Evolutionary conservation across 2,888 invertebrate species (phyloP).

Genomic region (Rhimphoctona megacephalus): DNA sequence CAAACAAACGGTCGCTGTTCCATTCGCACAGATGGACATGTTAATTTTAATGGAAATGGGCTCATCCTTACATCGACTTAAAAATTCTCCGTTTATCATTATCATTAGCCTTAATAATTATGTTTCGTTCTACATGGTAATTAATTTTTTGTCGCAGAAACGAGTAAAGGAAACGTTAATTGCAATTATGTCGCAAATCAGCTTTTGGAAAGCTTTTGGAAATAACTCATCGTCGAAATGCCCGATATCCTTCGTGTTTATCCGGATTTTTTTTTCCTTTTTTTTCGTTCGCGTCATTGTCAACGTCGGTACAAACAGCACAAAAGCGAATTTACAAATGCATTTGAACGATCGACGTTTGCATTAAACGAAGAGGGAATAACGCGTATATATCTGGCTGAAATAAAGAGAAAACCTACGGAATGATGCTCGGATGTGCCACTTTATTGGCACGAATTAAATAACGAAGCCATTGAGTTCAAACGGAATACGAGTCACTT

Average conservation of each 20-base stretch:
- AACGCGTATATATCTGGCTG: constrained; percentile 16
- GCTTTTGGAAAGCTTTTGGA: too few species aligned
- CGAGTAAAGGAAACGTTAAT: not conserved
- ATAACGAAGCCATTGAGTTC: constrained; percentile 65
- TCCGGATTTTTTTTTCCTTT: not conserved
- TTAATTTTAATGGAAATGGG: not conserved
- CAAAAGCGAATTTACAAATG: constrained; percentile 37
- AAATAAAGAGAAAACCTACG: constrained; percentile 18
- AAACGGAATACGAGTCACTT: constrained; percentile 64
- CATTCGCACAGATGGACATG: not conserved
- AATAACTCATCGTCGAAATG: too few species aligned
- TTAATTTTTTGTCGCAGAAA: not conserved
- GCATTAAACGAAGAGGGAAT: not conserved
- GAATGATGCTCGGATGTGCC: constrained; percentile 40
- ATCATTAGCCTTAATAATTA: not conserved
- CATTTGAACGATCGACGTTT: constrained; percentile 35
- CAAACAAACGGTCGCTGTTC: constrained; percentile 15
- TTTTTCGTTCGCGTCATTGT: not conserved
- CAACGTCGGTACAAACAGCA: constrained; percentile 37
- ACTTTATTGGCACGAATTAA: constrained; percentile 67
- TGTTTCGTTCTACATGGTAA: not conserved
- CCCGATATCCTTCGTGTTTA: constrained; percentile 7
- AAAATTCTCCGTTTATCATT: not conserved
- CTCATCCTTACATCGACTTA: too few species aligned
- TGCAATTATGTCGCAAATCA: not conserved